Conservation (phyloP, 1,140 invertebrate genomes). For the Conus ventricosus region DNA sequence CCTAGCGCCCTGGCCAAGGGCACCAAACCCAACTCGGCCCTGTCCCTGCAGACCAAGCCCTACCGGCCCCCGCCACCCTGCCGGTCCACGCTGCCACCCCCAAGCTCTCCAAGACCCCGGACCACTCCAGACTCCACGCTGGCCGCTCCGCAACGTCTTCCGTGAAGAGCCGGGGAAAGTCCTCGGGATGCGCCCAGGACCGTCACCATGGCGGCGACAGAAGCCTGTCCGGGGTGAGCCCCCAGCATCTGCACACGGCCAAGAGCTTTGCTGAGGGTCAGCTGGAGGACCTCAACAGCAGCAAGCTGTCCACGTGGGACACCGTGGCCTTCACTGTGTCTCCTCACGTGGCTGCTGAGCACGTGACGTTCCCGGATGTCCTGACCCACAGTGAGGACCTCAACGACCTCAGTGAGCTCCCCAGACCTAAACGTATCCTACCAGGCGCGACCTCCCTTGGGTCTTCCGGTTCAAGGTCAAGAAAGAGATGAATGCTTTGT, state of each 20-base stretch:
- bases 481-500: slow-evolving; percentile 66
- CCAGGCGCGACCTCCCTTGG: slow-evolving; percentile 64
- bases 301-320: slow-evolving; percentile 33
- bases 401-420: slow-evolving; percentile 62
- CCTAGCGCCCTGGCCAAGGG: slow-evolving; percentile 27
- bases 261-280: slow-evolving; percentile 37
- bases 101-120: slow-evolving; percentile 23
- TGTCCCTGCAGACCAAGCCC: neutral
- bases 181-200: neutral
- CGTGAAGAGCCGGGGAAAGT: slow-evolving; percentile 21
- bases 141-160: neutral
- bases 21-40: neutral
- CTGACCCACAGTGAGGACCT: slow-evolving; percentile 53
- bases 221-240: neutral
- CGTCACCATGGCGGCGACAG: neutral
- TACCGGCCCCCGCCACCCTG: neutral
- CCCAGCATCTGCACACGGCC: neutral
- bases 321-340: neutral
- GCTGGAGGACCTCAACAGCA: slow-evolving; percentile 47
- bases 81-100: neutral
- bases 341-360: slow-evolving; percentile 32
- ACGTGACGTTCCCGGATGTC: slow-evolving; percentile 54
- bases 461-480: slow-evolving; percentile 71
- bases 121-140: slow-evolving; percentile 16
- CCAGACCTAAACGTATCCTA: slow-evolving; percentile 60